Conservation (phyloP, 2,797 vertebrate species). For the Myotis vivesi region DNA sequence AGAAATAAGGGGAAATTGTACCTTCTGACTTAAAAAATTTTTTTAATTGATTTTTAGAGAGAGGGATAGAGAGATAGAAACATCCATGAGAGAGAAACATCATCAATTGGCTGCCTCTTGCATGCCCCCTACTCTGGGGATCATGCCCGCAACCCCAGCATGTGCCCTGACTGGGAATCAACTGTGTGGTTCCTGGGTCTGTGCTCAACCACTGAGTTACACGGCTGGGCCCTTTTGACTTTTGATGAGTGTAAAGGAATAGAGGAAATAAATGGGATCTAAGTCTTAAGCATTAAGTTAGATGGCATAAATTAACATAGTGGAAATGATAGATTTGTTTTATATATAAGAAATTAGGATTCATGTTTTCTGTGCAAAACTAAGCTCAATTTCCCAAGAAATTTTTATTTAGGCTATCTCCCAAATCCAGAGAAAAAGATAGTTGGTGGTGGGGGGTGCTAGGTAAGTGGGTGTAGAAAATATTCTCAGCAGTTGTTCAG, state of each 20-base stretch:
- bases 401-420: too few relatives aligned
- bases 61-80: too few relatives aligned
- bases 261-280: background rate
- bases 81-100: too few relatives aligned
- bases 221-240: too few relatives aligned
- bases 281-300: background rate
- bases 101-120: too few relatives aligned
- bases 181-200: too few relatives aligned
- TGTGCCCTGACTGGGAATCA: too few relatives aligned
- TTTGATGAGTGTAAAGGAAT: background rate
- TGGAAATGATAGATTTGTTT: background rate
- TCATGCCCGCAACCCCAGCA: too few relatives aligned
- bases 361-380: background rate
- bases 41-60: too few relatives aligned
- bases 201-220: too few relatives aligned
- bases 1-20: background rate
- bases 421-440: too few relatives aligned
- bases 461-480: background rate
- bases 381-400: background rate
- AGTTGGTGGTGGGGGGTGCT: background rate
- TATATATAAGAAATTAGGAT: background rate
- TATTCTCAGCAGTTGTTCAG: conserved; percentile 22
- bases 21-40: background rate
- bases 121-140: too few relatives aligned
- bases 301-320: background rate